These are phyloP conservation scores for Notospermus geniculatus DNA, from an alignment of 1,140 invertebrate genomes.

Conservation along the genomic window DNA sequence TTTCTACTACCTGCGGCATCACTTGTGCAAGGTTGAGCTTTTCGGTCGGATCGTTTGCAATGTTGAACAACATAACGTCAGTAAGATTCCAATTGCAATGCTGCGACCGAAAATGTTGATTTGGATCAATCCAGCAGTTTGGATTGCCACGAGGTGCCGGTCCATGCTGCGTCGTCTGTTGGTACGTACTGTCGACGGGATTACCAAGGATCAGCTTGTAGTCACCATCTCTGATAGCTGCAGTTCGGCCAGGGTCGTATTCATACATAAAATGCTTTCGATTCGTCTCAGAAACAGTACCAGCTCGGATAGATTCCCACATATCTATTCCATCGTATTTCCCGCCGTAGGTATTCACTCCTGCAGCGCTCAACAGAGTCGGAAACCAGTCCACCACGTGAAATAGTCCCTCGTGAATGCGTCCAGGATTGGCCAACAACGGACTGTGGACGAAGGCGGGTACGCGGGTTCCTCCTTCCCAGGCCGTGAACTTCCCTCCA, in stretches of 20 bases:
- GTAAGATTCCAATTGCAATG: no score
- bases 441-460: conserved; percentile 50
- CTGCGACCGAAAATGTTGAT: not conserved
- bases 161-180: no score
- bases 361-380: conserved; percentile 21
- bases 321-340: not conserved
- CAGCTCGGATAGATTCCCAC: not conserved
- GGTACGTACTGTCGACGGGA: no score
- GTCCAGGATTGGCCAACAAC: conserved; percentile 25
- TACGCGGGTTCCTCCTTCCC: conserved; percentile 58
- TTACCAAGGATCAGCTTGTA: not conserved
- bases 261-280: not conserved
- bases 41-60: not conserved
- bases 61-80: not conserved
- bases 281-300: conserved; percentile 8
- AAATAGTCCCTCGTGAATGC: not conserved
- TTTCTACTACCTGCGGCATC: not conserved
- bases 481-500: conserved; percentile 58
- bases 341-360: conserved; percentile 13
- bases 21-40: not conserved
- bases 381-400: conserved; percentile 10
- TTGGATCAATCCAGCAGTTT: not conserved
- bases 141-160: no score
- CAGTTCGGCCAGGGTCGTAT: not conserved
- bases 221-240: not conserved